Conservation (phyloP, 2,888 invertebrate species). For the Tuberolachnus salignus region DNA sequence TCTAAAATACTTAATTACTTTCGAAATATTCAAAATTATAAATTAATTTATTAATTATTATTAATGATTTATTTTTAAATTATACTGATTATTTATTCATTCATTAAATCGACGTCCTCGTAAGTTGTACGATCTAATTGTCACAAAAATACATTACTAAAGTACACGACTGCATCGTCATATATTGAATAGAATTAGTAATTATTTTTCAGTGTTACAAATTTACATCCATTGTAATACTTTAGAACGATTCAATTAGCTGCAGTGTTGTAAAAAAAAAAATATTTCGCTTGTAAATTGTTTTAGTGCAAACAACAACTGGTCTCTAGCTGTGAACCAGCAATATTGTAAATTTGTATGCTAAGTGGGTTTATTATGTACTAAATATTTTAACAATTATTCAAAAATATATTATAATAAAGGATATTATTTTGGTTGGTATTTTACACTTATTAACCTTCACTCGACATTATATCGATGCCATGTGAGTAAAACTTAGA, state of each 20-base stretch:
- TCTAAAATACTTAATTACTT: too few species aligned
- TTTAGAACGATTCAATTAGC: slow-evolving; percentile 28
- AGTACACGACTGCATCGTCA: background rate
- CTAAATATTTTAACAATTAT: background rate
- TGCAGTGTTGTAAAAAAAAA: background rate
- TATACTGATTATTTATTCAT: background rate
- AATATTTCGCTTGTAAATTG: slow-evolving; percentile 5
- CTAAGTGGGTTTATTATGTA: background rate
- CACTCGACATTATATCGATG: too few species aligned
- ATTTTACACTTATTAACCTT: too few species aligned
- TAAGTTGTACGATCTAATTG: slow-evolving; percentile 2
- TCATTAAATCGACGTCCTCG: background rate
- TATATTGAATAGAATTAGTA: slow-evolving; percentile 1
- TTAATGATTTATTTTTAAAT: background rate
- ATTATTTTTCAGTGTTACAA: slow-evolving; percentile 15
- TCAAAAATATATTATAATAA: too few species aligned
- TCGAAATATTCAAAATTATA: too few species aligned
- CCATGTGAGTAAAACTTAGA: too few species aligned
- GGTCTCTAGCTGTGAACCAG: background rate
- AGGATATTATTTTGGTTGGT: background rate
- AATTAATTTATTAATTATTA: background rate
- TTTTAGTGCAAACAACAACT: slow-evolving; percentile 35
- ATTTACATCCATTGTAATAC: slow-evolving; percentile 35
- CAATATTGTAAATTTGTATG: background rate
- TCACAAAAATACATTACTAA: background rate